Percentiles rank a stretch among this genome's conserved stretches.
These are phyloP conservation scores for Caloenas nicobarica DNA, from an alignment of 2,113 vertebrate genomes.

Conservation along the genomic window DNA sequence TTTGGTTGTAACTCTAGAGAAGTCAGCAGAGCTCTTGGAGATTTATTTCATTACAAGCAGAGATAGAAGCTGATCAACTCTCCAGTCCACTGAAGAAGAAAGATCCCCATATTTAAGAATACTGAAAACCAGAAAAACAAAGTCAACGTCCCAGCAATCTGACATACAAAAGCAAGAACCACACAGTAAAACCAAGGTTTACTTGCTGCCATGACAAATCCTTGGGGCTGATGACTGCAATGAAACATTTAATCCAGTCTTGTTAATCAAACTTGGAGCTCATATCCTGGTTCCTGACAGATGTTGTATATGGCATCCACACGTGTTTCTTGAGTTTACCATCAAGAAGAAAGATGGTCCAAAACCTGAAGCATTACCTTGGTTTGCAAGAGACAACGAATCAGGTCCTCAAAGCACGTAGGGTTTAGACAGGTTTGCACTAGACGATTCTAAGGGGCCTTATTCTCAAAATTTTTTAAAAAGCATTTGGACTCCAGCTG, in stretches of 20 bases:
- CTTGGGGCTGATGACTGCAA: neutral
- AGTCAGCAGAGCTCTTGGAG: neutral
- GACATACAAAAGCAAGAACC: neutral
- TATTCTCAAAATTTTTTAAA: neutral
- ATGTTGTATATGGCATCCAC: rapidly evolving
- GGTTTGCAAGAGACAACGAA: neutral
- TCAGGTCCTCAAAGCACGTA: neutral
- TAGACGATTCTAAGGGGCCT: rapidly evolving
- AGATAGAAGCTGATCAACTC: neutral
- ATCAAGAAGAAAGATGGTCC: neutral
- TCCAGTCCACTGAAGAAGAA: neutral
- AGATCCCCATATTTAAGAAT: neutral
- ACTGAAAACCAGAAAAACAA: neutral
- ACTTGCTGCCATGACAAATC: neutral
- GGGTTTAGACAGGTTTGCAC: neutral
- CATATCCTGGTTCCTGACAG: neutral
- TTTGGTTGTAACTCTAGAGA: neutral
- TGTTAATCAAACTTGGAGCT: neutral
- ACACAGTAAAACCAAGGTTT: neutral
- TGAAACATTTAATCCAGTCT: neutral
- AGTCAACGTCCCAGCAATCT: neutral
- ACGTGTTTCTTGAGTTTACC: neutral
- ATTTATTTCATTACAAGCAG: neutral
- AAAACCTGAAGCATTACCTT: neutral
- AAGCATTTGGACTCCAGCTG: neutral